These are phyloP conservation scores for Drosophila pruinosa DNA, from an alignment of 1,140 invertebrate species.

Conservation along the genomic window DNA sequence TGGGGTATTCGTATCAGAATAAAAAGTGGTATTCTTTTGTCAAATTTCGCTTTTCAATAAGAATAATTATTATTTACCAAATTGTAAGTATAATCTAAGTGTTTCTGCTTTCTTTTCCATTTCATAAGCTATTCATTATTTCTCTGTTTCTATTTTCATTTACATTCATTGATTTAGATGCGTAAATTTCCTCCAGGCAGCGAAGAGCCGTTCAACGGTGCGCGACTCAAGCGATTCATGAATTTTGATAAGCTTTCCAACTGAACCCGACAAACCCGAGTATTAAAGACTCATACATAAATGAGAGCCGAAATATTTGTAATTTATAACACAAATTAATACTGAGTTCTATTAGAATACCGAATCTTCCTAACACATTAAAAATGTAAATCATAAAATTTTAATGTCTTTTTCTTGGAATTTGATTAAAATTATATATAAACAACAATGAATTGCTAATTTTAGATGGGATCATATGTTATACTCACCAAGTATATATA, in stretches of 20 bases:
- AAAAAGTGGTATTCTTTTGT: neutral
- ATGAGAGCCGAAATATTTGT: neutral
- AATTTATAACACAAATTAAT: neutral
- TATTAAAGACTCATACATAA: neutral
- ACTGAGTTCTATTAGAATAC: neutral
- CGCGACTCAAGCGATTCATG: constrained; percentile 83
- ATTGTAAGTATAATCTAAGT: neutral
- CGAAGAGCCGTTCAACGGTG: constrained; percentile 84
- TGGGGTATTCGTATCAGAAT: constrained; percentile 1
- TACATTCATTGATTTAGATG: constrained; percentile 83
- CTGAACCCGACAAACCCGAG: neutral
- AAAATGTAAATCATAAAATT: neutral
- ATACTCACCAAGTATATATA: neutral
- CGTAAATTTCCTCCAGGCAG: constrained; percentile 86
- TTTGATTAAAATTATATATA: neutral
- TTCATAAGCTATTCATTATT: neutral
- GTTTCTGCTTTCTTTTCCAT: neutral
- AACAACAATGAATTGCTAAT: neutral
- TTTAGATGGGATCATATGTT: neutral
- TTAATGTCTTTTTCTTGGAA: constrained; percentile 15
- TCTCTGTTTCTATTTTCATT: constrained; percentile 9
- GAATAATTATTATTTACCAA: neutral
- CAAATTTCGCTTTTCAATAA: constrained; percentile 1
- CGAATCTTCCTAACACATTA: neutral
- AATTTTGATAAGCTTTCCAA: constrained; percentile 69